Evolutionary conservation across 2,888 invertebrate species (phyloP), one percentile per base, ranked within the genome.

Genomic region (Bedellia somnulentella): DNA sequence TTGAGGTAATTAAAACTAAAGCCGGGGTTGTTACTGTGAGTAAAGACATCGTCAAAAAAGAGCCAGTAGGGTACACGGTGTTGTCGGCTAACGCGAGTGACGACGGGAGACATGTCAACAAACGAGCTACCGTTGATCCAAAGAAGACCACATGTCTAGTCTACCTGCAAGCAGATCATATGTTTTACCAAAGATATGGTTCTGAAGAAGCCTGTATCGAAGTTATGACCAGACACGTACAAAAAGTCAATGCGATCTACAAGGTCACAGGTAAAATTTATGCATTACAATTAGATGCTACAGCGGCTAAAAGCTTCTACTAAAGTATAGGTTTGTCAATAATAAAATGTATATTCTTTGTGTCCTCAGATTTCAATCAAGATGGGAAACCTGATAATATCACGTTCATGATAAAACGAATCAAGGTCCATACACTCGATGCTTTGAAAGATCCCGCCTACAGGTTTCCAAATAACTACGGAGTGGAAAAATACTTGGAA

Each of bases 401-500:
- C 43, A 91, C 90, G 37, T 95, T 95, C 59, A 93, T 94, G 89
- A 94, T 95, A 49, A 95, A 95, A 75, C 80, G 94, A 47, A 91
- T 95, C 49, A 95, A 95, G 71, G 92, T 95, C 11, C 93, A 94
- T 70, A 92, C 92, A 34, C 78, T 82, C 49, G 89, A 91, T 49
- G 89, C 93, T 30, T 76, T 92, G 38, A 86, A 86, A 47, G 92
- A 92, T 64, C 86, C 89, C 5, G 81, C 85, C 28, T 95, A 95
- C 70, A 83, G 93, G 44, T 93, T 92, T 66, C 89, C 92, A 0
- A 89, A 89, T 46, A 96, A 96, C 68, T 96, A 98, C 57, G 98
- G 97, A 26, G 98, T 98, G 33, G 97, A 96, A 60, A 97, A 98
- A 78, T 98, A 95, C 75, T 81, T 98, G 39, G 98, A 98, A 71